phyloP scores from a whole-genome alignment of 2,888 invertebrate species.

The Hartigia nigra region DNA sequence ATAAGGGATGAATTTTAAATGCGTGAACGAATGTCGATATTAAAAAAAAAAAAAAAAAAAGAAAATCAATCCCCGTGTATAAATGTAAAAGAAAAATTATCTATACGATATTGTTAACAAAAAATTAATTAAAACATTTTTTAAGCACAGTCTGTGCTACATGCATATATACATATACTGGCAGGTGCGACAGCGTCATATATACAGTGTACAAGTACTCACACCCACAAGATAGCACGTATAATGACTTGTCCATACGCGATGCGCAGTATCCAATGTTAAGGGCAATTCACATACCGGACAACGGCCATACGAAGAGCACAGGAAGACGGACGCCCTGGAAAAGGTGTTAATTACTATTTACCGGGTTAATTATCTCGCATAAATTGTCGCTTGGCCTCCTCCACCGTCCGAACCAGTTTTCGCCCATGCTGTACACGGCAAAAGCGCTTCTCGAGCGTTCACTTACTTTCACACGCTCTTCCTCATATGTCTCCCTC shows the following conservation, averaged over 20 bases:
- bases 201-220: too few species aligned
- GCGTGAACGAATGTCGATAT: neutral
- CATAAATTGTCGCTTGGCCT: slow-evolving; percentile 35
- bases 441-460: slow-evolving; percentile 10
- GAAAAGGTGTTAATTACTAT: slow-evolving; percentile 44
- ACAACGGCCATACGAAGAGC: neutral
- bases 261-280: neutral
- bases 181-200: too few species aligned
- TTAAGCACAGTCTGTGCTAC: too few species aligned
- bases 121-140: too few species aligned
- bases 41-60: too few species aligned
- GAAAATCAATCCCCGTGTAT: neutral
- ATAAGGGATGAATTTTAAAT: neutral
- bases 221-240: neutral
- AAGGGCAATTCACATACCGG: neutral
- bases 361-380: slow-evolving; percentile 41
- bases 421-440: slow-evolving; percentile 19
- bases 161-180: too few species aligned
- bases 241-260: neutral
- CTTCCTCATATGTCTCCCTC: neutral
- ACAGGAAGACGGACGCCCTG: slow-evolving; percentile 8
- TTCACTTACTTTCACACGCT: slow-evolving; percentile 26
- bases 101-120: too few species aligned
- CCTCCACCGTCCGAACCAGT: slow-evolving; percentile 33
- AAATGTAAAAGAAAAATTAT: neutral